Base-by-base conservation (phyloP, 2,113 vertebrate genomes). In the Upupa epops region DNA sequence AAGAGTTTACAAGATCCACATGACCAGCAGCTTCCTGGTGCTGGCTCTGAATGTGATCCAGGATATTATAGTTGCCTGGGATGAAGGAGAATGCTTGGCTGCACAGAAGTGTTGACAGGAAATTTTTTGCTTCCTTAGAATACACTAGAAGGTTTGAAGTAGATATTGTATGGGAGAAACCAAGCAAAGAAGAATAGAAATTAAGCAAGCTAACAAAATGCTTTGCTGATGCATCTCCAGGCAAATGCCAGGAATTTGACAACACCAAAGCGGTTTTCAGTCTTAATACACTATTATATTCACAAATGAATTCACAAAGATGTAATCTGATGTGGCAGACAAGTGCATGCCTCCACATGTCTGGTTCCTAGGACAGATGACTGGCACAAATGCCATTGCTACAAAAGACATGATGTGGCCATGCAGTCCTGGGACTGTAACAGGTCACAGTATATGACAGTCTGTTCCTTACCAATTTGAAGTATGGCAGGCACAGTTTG, bases 41-140 rank as follows among this genome's bases (percentile, higher is more conserved):
- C 34, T 61, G 10, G 7, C 13, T 69, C 49, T 83, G 42, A 89
- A 72, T 1, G 4, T 61, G 49, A 87, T 65, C 37, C 19, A 1
- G 13, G 75, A 76, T 40, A 85, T 78, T 49, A 37, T 21, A 58
- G 56, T 17, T 49, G 25, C 28, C 28, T 2, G 2, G 48, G 25
- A 46, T 92, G 65, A 81, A 75, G 65, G 32, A 84, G 36, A 92
- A 54, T 24, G 24, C 25, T 84, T 90, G 66, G 22, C 66, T 81
- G 36, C 59, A 78, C 15, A 46, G 52, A 86, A 9, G 13, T 65
- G 61, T 75, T 79, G 83, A 65, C 74, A 87, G 77, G 82, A 79
- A n/a, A 17, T 54, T 75, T 90, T 89, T 75, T 84, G 40, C 66
- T 89, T 90, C 54, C 36, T 86, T 65, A 77, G 37, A 42, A 42